A percentile compares a stretch with the other conserved stretches of the same genome.
Evolutionary conservation across 2,888 invertebrate genomes (phyloP).

Genomic region (Cotesia congregata): DNA sequence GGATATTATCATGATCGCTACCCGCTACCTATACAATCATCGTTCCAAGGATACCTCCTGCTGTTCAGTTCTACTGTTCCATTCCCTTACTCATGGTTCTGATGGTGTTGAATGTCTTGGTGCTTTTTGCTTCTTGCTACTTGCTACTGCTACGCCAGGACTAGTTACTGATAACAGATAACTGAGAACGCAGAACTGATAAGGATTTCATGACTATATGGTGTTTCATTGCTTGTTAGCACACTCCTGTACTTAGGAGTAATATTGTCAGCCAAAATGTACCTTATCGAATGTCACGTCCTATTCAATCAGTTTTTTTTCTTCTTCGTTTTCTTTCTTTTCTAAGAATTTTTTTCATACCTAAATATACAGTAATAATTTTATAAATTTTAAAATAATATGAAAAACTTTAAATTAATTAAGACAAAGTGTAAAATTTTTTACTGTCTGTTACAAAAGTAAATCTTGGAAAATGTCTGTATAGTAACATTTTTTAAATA

Average conservation of each 20-base stretch:
- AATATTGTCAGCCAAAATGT: too few species aligned
- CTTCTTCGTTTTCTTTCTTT: too few species aligned
- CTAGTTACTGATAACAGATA: background rate
- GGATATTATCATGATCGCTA: slow-evolving; percentile 24
- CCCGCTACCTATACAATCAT: slow-evolving; percentile 15
- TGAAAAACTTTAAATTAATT: too few species aligned
- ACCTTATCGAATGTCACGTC: too few species aligned
- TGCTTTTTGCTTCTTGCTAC: background rate
- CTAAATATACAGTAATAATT: too few species aligned
- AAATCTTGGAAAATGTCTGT: too few species aligned
- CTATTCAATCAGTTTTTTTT: too few species aligned
- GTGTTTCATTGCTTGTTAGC: slow-evolving; percentile 8
- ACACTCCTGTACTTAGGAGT: background rate
- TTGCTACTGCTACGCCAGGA: background rate
- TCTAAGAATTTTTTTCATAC: too few species aligned
- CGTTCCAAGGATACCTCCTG: background rate
- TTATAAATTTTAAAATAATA: too few species aligned
- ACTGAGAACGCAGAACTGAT: background rate
- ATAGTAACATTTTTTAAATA: too few species aligned
- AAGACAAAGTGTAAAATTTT: too few species aligned
- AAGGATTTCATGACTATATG: background rate
- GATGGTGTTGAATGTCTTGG: background rate
- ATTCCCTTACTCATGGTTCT: background rate
- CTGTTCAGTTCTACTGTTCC: background rate
- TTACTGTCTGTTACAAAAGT: too few species aligned